A percentile compares a stretch with the other conserved stretches of the same genome.
phyloP scores from a whole-genome alignment of 2,113 vertebrate genomes.

The Tympanuchus pallidicinctus region DNA sequence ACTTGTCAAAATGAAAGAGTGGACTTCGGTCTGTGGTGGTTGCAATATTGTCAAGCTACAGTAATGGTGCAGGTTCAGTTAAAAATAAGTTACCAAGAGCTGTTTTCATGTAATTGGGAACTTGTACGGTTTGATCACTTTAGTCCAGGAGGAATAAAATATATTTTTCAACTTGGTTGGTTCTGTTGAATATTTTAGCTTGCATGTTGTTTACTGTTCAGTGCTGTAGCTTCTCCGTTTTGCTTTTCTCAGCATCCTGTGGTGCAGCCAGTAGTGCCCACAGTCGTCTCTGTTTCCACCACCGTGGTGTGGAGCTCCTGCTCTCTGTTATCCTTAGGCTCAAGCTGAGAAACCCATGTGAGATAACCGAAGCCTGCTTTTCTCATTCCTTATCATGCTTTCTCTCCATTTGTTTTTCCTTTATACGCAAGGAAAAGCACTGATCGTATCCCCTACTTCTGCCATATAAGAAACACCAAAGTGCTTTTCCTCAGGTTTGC shows the following conservation, averaged over 20 bases:
- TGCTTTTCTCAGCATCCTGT: not conserved
- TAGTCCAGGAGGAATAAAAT: constrained; percentile 53
- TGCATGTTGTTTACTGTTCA: not conserved
- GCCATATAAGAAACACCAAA: not conserved
- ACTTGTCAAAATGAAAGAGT: not conserved
- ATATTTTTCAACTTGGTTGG: constrained; percentile 48
- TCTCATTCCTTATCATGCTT: not conserved
- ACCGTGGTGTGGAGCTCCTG: fast-evolving
- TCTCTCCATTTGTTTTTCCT: not conserved
- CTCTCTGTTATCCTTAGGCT: not conserved
- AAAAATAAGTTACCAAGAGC: not conserved
- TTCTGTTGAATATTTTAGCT: not conserved
- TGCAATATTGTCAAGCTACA: not conserved
- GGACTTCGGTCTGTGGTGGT: not conserved
- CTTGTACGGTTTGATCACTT: not conserved
- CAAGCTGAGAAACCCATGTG: not conserved
- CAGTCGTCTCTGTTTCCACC: not conserved
- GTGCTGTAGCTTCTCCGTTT: not conserved
- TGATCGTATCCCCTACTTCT: not conserved
- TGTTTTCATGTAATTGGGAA: not conserved
- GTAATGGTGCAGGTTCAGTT: not conserved
- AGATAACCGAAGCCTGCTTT: not conserved
- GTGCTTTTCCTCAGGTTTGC: not conserved
- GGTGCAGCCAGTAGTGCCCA: not conserved
- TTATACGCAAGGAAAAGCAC: not conserved